phyloP scores from a whole-genome alignment of 2,797 vertebrate species.

The Myotis daubentonii region DNA sequence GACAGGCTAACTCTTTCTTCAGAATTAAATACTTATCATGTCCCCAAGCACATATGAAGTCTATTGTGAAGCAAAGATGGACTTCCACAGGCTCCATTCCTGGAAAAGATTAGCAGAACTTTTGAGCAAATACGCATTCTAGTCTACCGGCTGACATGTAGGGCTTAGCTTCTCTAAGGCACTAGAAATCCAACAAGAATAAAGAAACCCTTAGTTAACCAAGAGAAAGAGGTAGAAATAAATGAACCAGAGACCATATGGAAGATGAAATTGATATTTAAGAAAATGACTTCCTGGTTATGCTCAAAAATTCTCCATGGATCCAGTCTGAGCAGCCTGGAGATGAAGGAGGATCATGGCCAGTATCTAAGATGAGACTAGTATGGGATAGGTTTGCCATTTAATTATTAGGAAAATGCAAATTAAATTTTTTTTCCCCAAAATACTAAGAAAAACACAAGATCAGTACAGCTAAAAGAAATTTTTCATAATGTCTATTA shows the following conservation, averaged over 20 bases:
- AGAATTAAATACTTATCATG: background rate
- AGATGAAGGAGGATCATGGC: background rate
- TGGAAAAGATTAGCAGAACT: background rate
- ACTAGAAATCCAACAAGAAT: background rate
- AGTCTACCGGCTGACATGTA: background rate
- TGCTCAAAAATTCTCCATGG: background rate
- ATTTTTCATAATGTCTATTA: background rate
- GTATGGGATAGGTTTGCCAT: background rate
- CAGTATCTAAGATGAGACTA: background rate
- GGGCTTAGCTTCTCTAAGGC: background rate
- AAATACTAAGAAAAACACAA: slow-evolving; percentile 1
- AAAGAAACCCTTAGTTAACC: background rate
- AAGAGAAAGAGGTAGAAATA: background rate
- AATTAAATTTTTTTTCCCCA: background rate
- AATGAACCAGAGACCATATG: background rate
- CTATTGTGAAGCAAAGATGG: background rate
- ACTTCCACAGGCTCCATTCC: background rate
- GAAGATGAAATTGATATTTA: slow-evolving; percentile 9
- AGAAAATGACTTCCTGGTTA: background rate
- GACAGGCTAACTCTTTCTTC: background rate
- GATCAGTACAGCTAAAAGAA: background rate
- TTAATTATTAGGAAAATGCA: slow-evolving; percentile 9
- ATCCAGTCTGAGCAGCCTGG: background rate
- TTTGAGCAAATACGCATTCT: background rate
- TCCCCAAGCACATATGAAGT: background rate